Evolutionary conservation across 2,888 invertebrate species (phyloP), one percentile per base, ranked within the genome.

Genomic region (Tridacna gigas): DNA sequence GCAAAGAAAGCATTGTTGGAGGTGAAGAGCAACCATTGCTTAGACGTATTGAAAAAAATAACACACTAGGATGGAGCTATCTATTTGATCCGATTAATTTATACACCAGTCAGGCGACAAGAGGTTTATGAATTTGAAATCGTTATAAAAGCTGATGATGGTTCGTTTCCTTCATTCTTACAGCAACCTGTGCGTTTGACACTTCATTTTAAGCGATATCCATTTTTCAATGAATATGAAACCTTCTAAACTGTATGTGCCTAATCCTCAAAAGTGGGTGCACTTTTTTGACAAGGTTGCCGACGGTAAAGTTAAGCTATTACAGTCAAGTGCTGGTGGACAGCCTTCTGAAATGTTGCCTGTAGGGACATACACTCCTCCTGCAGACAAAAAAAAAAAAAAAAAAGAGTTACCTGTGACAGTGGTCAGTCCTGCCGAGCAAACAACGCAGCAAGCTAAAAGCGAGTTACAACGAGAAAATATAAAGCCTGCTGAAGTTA

Each of bases 161-260:
- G 67, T n/a, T 26, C 22, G 20, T 28, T 25, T 20, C 63, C 77
- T 25, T 73, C 80, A 80, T n/a, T 65, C 1, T 45, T 86, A 60
- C 37, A 63, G 45, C 25, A 76, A 66, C 83, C 82, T 11, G 51
- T 82, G 66, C 61, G 60, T 13, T 26, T 83, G 5, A 83, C 86
- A 75, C 80, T 85, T 66, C 82, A 82, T 60, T 77, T 85, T 66
- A 76, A 76, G 25, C 45, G 61, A 22, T 76, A 76, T 48, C 76
- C 66, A 66, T 76, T 65, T 48, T 74, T 60, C n/a, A 65, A 20
- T 22, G 37, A 79, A 51, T 60, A 79, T 79, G 79, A 69, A 74
- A 45, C 71, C 60, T 7, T 69, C 71, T 56, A 86, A 81, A n/a
- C 13, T 87, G 45, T 89, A 89, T 63, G 74, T 89, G 9, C 87